phyloP scores from a whole-genome alignment of 2,797 vertebrate species.

The Leuciscus waleckii region DNA sequence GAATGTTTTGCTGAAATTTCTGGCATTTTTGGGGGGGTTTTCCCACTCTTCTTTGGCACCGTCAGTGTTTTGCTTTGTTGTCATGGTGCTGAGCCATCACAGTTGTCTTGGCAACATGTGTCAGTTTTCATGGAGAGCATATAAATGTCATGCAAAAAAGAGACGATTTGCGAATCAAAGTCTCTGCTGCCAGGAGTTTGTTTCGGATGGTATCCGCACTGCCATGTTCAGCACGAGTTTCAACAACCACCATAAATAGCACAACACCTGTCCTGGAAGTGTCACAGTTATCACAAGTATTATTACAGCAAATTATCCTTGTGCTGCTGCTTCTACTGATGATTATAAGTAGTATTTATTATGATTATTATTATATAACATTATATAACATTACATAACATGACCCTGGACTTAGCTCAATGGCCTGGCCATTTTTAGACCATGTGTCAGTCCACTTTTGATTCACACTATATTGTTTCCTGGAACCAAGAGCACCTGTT shows the following conservation, averaged over 20 bases:
- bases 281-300: background rate
- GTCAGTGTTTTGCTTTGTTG: slow-evolving; percentile 72
- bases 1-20: background rate
- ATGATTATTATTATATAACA: background rate
- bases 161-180: slow-evolving; percentile 67
- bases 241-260: slow-evolving; percentile 46
- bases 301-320: too few species aligned
- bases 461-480: background rate
- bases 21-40: background rate
- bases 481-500: background rate
- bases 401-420: background rate
- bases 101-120: slow-evolving; percentile 75
- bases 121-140: slow-evolving; percentile 69
- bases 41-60: slow-evolving; percentile 56
- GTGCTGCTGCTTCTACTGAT: background rate
- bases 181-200: slow-evolving; percentile 69
- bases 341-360: background rate
- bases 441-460: background rate
- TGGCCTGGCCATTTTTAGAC: background rate
- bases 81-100: slow-evolving; percentile 72
- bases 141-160: slow-evolving; percentile 75
- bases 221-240: slow-evolving; percentile 59
- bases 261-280: slow-evolving; percentile 34
- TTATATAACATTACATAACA: too few species aligned
- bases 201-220: slow-evolving; percentile 71